Percentiles rank a stretch among this genome's conserved stretches.
phyloP scores from a whole-genome alignment of 2,888 invertebrate species.

The Gymnoscelis rufifasciata region DNA sequence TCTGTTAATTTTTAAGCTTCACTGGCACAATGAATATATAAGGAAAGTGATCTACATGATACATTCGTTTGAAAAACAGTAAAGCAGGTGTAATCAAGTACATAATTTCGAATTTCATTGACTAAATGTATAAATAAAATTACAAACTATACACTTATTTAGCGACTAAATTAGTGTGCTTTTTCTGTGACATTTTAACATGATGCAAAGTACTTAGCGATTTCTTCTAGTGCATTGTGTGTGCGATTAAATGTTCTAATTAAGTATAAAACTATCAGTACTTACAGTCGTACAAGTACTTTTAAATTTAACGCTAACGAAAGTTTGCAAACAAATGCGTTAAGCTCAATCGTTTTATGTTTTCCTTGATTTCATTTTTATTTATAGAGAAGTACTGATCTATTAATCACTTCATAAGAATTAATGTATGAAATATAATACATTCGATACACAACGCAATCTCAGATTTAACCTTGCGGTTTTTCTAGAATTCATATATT shows the following conservation, averaged over 20 bases:
- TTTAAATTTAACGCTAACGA: conserved; percentile 12
- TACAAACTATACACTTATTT: conserved; percentile 21
- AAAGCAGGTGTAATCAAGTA: background rate
- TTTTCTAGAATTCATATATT: background rate
- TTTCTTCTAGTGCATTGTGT: conserved; percentile 30
- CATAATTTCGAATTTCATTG: conserved; percentile 8
- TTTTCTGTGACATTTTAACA: conserved; percentile 26
- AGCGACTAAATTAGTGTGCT: conserved; percentile 24
- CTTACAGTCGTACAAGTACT: no score
- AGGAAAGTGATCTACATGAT: no score
- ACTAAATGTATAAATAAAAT: conserved; percentile 20
- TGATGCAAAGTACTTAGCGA: conserved; percentile 19
- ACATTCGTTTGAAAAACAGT: background rate
- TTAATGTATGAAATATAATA: background rate
- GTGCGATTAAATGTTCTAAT: conserved; percentile 22
- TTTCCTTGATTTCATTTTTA: no score
- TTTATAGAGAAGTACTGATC: no score
- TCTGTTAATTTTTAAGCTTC: no score
- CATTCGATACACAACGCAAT: background rate
- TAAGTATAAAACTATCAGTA: conserved; percentile 9
- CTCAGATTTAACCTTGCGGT: conserved; percentile 18
- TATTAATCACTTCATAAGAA: background rate
- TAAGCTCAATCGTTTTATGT: conserved; percentile 12
- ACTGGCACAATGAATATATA: no score
- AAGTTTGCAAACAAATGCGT: conserved; percentile 13